phyloP scores from a whole-genome alignment of 1,140 invertebrate genomes.

The Metaphire vulgaris region DNA sequence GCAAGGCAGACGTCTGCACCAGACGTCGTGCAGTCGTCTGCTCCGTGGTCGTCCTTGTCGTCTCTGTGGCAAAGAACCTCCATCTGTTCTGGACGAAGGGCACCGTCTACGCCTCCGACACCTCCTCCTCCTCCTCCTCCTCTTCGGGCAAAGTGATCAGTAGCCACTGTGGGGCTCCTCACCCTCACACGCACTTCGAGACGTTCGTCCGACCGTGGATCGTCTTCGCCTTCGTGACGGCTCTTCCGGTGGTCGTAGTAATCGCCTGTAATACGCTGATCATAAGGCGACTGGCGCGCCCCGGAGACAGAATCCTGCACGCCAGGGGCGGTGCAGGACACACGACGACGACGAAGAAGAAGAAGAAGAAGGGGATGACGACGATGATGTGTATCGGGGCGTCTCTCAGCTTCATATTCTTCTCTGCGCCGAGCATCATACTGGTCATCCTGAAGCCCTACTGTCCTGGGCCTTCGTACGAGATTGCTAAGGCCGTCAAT shows the following conservation, averaged over 20 bases:
- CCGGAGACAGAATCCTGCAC: background rate
- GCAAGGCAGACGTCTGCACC: conserved; percentile 8
- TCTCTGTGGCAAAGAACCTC: conserved; percentile 23
- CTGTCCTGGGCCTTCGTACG: conserved; percentile 18
- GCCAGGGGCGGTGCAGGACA: conserved; percentile 7
- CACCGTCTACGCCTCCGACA: conserved; percentile 8
- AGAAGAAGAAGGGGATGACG: background rate
- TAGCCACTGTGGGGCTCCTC: conserved; percentile 21
- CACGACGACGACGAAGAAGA: conserved; percentile 12
- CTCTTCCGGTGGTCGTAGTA: conserved; percentile 20
- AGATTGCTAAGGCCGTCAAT: conserved; percentile 24
- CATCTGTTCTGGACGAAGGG: conserved; percentile 29
- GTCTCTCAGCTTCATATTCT: conserved; percentile 27
- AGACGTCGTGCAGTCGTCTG: background rate
- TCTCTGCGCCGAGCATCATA: conserved; percentile 27
- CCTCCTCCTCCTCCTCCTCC: background rate
- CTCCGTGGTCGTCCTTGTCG: conserved; percentile 2
- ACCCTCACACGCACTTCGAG: conserved; percentile 23
- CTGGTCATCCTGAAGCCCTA: conserved; percentile 27
- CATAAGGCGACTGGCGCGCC: conserved; percentile 5
- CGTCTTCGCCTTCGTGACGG: conserved; percentile 20
- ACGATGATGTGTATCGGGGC: conserved; percentile 24
- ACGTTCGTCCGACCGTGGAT: conserved; percentile 29
- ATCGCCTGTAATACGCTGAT: conserved; percentile 27
- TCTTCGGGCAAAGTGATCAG: background rate